phyloP scores from a whole-genome alignment of 2,888 invertebrate genomes.

The Ischnura elegans region DNA sequence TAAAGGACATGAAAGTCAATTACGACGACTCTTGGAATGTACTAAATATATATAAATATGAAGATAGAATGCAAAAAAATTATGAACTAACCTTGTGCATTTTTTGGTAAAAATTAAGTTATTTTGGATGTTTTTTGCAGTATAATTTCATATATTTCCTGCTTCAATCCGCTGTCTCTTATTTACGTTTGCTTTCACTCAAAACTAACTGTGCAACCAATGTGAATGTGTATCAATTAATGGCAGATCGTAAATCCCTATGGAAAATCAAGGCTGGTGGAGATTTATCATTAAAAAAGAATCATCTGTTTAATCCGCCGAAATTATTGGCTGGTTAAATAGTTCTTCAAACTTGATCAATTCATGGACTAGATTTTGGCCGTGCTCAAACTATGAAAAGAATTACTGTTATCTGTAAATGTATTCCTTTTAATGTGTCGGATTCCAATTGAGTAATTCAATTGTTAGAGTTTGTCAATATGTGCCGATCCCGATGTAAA shows the following conservation, averaged over 20 bases:
- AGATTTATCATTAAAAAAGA: conserved; percentile 37
- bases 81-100: neutral
- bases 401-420: conserved; percentile 42
- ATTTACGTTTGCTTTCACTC: neutral
- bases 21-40: neutral
- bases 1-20: conserved; percentile 36
- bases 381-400: conserved; percentile 37
- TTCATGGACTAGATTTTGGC: conserved; percentile 50
- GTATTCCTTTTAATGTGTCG: conserved; percentile 59
- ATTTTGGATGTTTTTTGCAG: neutral
- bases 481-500: conserved; percentile 57
- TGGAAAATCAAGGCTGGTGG: neutral
- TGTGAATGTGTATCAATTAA: neutral
- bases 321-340: neutral
- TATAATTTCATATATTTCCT: neutral
- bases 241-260: neutral
- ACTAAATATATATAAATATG: neutral
- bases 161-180: neutral
- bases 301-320: neutral
- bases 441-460: conserved; percentile 50
- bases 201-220: neutral
- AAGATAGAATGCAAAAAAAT: neutral
- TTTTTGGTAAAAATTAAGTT: neutral
- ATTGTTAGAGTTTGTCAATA: conserved; percentile 32
- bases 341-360: neutral